These are phyloP conservation scores for Fratercula arctica DNA, from an alignment of 2,797 vertebrate genomes.

Conservation along the genomic window DNA sequence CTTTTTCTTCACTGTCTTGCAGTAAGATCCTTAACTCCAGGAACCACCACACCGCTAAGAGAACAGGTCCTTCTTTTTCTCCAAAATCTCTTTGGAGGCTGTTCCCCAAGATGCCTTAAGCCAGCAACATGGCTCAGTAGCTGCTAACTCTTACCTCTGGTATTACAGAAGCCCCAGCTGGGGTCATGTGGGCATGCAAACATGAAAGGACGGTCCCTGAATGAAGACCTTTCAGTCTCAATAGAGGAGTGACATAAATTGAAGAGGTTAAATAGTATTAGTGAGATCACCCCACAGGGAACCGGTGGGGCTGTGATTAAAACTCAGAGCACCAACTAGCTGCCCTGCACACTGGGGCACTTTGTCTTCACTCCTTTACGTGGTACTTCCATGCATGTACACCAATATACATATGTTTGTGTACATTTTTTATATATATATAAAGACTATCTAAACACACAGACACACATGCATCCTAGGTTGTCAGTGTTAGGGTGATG, in stretches of 20 bases:
- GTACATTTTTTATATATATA: fast-evolving
- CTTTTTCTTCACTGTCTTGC: not conserved
- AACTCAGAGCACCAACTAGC: not conserved
- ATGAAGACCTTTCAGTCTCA: not conserved
- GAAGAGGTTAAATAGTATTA: not conserved
- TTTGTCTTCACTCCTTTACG: not conserved
- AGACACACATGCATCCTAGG: not conserved
- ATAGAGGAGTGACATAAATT: not conserved
- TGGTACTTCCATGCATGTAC: fast-evolving
- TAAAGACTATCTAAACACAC: not conserved
- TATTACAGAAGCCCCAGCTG: not conserved
- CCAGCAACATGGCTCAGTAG: not conserved
- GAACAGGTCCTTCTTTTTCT: not conserved
- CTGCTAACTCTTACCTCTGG: not conserved
- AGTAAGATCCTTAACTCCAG: not conserved
- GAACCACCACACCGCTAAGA: not conserved
- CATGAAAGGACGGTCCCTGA: not conserved
- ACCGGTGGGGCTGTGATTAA: not conserved
- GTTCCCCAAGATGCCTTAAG: not conserved
- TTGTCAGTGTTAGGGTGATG: not conserved
- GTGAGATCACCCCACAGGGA: not conserved
- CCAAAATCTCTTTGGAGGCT: not conserved
- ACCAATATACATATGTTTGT: fast-evolving
- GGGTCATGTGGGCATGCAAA: not conserved
- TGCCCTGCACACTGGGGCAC: not conserved